phyloP scores from a whole-genome alignment of 2,888 invertebrate genomes.

The Lochmaea capreae region DNA sequence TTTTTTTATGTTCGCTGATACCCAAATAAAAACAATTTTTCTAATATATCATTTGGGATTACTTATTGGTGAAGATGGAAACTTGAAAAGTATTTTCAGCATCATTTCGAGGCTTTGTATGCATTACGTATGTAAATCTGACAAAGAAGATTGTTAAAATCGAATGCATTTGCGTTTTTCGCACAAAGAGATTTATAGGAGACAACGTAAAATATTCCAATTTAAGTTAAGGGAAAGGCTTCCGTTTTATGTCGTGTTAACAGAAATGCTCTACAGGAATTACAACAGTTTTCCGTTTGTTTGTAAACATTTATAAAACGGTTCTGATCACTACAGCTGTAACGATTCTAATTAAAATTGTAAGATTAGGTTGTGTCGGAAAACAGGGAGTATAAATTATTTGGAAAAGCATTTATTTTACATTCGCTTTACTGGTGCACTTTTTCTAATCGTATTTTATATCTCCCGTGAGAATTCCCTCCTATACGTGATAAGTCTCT shows the following conservation, averaged over 20 bases:
- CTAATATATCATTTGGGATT: too few species aligned
- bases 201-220: conserved; percentile 7
- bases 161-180: not conserved
- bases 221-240: not conserved
- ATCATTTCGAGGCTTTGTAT: not conserved
- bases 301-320: conserved; percentile 9
- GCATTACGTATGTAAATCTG: not conserved
- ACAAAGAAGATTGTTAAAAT: not conserved
- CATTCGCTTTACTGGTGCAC: conserved; percentile 35
- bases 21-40: too few species aligned
- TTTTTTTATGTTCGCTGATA: too few species aligned
- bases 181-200: not conserved
- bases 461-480: conserved; percentile 22
- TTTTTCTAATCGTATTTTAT: conserved; percentile 38
- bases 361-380: conserved; percentile 29
- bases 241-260: conserved; percentile 1
- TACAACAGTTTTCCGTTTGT: conserved; percentile 2
- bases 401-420: conserved; percentile 30
- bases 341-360: conserved; percentile 33
- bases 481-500: conserved; percentile 19
- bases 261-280: conserved; percentile 2
- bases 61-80: too few species aligned
- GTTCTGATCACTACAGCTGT: conserved; percentile 4
- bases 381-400: conserved; percentile 34
- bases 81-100: too few species aligned